Conservation (phyloP, 2,797 vertebrate genomes). For the Nothura maculosa region DNA sequence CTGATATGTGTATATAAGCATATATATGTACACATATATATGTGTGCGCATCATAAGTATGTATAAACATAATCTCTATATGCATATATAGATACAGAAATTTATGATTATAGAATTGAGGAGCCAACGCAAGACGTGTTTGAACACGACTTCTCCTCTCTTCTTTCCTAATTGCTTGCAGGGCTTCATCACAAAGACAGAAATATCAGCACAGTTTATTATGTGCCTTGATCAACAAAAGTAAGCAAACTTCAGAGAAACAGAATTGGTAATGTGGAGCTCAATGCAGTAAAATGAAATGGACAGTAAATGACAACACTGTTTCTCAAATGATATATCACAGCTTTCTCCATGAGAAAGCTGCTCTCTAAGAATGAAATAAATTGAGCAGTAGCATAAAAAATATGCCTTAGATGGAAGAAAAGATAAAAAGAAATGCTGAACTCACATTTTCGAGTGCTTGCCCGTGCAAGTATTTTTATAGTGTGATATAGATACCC, state of each 20-base stretch:
- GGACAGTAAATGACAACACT: neutral
- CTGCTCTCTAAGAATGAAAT: neutral
- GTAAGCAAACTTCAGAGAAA: neutral
- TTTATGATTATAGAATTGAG: neutral
- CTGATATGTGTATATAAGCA: neutral
- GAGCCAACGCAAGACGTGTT: neutral
- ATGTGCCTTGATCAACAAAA: neutral
- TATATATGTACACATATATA: neutral
- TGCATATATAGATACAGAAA: no score
- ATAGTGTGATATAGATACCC: neutral
- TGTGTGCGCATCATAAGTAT: no score
- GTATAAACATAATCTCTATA: no score
- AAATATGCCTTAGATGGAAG: neutral
- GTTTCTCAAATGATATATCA: neutral
- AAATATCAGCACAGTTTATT: neutral
- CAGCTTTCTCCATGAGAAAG: neutral
- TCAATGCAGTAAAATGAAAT: neutral
- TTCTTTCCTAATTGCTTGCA: neutral
- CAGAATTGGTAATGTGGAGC: neutral
- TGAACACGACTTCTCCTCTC: accelerated
- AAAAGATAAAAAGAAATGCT: neutral
- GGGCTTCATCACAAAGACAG: neutral
- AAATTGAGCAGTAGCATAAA: neutral
- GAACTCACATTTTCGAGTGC: neutral
- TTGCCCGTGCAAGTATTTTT: neutral